Base-by-base conservation (phyloP, 2,113 vertebrate genomes). In the Heptranchias perlo region DNA sequence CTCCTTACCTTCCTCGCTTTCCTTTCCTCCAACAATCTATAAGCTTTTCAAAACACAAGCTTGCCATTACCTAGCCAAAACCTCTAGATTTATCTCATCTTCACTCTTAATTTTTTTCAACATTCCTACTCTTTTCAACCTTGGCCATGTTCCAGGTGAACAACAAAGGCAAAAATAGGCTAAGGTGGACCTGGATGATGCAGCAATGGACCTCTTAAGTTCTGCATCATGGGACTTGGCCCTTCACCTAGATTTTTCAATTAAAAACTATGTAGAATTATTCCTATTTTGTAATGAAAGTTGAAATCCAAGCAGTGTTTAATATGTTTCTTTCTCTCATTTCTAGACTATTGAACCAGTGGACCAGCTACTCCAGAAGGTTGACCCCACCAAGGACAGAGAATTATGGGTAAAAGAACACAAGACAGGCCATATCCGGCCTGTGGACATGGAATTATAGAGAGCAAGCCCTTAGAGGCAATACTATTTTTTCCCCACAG, bases 351-450 rank as follows among this genome's bases (percentile, higher is more conserved):
- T 99, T 96, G 99, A 99, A 97, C 98, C 99, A 0, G 99, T 99
- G 98, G 99, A 99, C 97, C 98, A 99, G 97, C 98, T 99, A 96
- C 98, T 99, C 96, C 99, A 98, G 97, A 98, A 98, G 96, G 99
- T 99, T 97, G 99, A 99, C 97, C 98, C 99, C 1, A 97, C 97
- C 97, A 99, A 97, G 97, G 99, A 99, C 98, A 97, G 99, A 97
- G 99, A 99, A 98, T 97, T 98, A 96, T 99, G 99, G 99, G 99
- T 99, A 96, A 98, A 98, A 96, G 99, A 99, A 97, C 98, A 99
- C 97, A 99, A 99, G 97, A 99, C 99, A 0, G 99, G 99, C 96
- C 98, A 98, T 23, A 98, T 99, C 97, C 97, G 99, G 96, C 99
- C 99, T 0, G 98, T 99, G 96, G 98, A 99, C 98, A 98, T 99